Base-by-base conservation (phyloP, 2,888 invertebrate genomes). In the Gastracanthus pulcherrimus region DNA sequence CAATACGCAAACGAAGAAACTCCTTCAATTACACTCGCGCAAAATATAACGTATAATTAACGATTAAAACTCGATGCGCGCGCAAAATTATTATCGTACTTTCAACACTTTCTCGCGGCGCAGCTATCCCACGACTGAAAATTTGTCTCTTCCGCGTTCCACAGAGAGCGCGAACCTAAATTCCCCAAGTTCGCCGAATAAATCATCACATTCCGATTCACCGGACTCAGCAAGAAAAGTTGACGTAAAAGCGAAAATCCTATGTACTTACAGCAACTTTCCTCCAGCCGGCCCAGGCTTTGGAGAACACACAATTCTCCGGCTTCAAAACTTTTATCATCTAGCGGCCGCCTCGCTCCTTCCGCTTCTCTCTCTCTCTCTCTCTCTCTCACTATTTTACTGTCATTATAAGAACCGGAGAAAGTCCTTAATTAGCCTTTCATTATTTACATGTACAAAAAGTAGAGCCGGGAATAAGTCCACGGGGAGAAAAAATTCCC, bases 161-260 rank as follows among this genome's bases (percentile, higher is more conserved):
- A 23, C 6, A 31, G 34, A 62, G 55, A 55, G 60, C n/a, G n/a
- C n/a, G n/a, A 26, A 67, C 38, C 69, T 58, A 60, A 76, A 76
- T 76, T 69, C 60, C 60, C 74, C 60, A 67, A 72, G 67, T 81
- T 72, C 66, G 48, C 55, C 77, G 78, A 82, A 82, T 79, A 79
- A 82, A 82, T 82, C 82, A 82, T 79, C 71, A 38, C 79, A 71
- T 82, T 82, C 74, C 78, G 66, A 78, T 82, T 78, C 82, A 75
- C 64, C 23, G 70, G 75, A 62, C 79, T 75, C 79, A 67, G 79
- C 79, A 60, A 38, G 66, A 82, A 82, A 82, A 82, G 79, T 79
- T 82, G 79, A 79, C 76, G 79, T 62, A 62, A 71, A 81, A 76
- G 72, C 80, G 81, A 77, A 81, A 81, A 81, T 81, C 75, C 81